phyloP scores from a whole-genome alignment of 37 sponge, comb jelly and placozoan genomes.

The Aphrocallistes beatrix region DNA sequence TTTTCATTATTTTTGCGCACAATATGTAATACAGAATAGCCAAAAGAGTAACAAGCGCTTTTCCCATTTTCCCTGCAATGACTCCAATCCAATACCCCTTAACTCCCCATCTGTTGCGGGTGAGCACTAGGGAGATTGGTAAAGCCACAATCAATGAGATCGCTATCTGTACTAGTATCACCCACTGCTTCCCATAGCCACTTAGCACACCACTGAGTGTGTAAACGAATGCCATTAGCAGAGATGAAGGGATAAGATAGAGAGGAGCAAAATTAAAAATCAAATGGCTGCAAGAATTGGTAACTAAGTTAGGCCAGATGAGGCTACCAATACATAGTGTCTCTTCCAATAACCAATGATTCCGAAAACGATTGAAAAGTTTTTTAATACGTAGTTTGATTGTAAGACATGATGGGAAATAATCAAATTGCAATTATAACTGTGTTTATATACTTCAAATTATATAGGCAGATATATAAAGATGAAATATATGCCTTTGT shows the following conservation, averaged over 20 bases:
- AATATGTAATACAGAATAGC: not conserved
- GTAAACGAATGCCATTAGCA: not conserved
- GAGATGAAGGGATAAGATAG: not conserved
- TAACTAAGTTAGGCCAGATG: no score
- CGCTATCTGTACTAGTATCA: not conserved
- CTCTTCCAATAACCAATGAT: no score
- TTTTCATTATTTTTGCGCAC: not conserved
- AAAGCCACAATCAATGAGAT: not conserved
- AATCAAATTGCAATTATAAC: no score
- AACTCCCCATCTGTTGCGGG: not conserved
- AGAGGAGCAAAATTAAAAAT: no score
- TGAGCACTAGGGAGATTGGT: not conserved
- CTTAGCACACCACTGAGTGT: not conserved
- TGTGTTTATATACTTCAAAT: no score
- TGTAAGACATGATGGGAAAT: no score
- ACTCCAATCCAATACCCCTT: not conserved
- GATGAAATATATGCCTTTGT: no score
- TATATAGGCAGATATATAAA: no score
- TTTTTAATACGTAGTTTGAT: no score
- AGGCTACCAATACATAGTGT: no score
- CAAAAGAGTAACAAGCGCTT: not conserved
- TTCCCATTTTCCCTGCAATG: not conserved
- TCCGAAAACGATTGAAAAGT: no score
- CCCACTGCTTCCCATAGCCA: slow-evolving; percentile 11
- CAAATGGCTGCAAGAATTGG: no score